phyloP scores from a whole-genome alignment of 2,797 vertebrate species.

The Anabacerthia variegaticeps region DNA sequence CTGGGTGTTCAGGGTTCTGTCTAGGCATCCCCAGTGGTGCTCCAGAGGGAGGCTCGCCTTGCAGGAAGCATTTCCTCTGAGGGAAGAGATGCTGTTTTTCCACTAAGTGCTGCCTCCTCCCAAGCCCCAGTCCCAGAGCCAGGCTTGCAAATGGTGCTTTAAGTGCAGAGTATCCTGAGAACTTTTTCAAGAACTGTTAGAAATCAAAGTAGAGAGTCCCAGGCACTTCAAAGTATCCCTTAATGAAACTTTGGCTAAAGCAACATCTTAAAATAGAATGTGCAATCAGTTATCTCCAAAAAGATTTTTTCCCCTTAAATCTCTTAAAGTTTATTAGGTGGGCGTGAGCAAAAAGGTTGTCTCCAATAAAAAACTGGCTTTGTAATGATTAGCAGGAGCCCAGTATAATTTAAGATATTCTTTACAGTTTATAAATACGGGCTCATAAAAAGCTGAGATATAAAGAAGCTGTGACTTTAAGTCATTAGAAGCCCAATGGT shows the following conservation, averaged over 20 bases:
- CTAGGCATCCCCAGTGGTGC: neutral
- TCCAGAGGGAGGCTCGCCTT: neutral
- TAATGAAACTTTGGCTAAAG: slow-evolving; percentile 52
- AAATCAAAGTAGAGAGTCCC: neutral
- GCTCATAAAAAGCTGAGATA: slow-evolving; percentile 76
- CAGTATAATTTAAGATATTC: slow-evolving; percentile 80
- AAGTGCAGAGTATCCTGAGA: neutral
- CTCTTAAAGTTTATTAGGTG: slow-evolving; percentile 59
- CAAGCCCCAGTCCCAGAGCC: neutral
- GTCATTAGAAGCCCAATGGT: slow-evolving; percentile 88
- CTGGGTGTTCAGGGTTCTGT: accelerated
- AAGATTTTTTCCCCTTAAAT: neutral
- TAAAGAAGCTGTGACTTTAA: slow-evolving; percentile 85
- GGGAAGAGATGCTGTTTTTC: neutral
- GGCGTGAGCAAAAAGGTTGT: slow-evolving; percentile 51
- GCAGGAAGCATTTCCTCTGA: neutral
- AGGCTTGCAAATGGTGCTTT: neutral
- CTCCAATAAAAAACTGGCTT: slow-evolving; percentile 55
- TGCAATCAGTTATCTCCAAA: slow-evolving; percentile 32
- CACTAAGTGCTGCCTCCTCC: neutral
- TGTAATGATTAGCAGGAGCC: slow-evolving; percentile 73
- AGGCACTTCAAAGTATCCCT: neutral
- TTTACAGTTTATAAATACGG: slow-evolving; percentile 82
- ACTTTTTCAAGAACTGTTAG: neutral
- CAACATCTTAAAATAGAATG: slow-evolving; percentile 27